These are phyloP conservation scores for Eutrigla gurnardus DNA, from an alignment of 2,797 vertebrate genomes.

Conservation along the genomic window DNA sequence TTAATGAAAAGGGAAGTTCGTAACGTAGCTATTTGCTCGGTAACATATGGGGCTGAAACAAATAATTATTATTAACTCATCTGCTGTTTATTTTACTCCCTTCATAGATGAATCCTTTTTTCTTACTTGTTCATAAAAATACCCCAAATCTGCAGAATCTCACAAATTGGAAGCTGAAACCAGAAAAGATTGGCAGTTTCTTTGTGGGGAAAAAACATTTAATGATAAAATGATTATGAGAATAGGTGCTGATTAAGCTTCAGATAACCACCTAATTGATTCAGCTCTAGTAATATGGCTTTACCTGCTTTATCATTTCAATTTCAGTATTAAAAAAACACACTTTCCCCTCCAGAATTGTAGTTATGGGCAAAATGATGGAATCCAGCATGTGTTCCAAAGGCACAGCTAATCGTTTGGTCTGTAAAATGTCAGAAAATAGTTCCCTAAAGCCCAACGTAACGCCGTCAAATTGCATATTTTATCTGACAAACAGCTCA, in stretches of 20 bases:
- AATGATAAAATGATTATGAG: not conserved
- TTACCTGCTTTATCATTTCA: not conserved
- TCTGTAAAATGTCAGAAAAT: not conserved
- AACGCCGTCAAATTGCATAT: not conserved
- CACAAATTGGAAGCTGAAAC: not conserved
- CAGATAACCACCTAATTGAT: not conserved
- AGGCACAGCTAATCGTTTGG: not conserved
- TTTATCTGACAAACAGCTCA: not conserved
- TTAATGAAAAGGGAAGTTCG: conserved; percentile 5
- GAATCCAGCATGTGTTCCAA: not conserved
- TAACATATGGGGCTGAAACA: not conserved
- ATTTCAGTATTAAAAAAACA: not conserved
- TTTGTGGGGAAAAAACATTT: not conserved
- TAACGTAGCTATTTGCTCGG: conserved; percentile 1
- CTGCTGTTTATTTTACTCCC: not conserved
- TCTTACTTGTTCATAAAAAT: not conserved
- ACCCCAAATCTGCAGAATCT: not conserved
- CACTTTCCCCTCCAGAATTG: not conserved
- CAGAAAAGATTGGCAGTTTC: not conserved
- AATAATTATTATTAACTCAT: not conserved
- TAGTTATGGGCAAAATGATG: not conserved
- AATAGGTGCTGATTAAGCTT: not conserved
- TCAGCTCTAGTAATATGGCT: not conserved
- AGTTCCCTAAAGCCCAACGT: not conserved
- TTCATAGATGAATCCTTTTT: not conserved